These are phyloP conservation scores for Rutpela maculata DNA, from an alignment of 2,888 invertebrate species.

Conservation along the genomic window DNA sequence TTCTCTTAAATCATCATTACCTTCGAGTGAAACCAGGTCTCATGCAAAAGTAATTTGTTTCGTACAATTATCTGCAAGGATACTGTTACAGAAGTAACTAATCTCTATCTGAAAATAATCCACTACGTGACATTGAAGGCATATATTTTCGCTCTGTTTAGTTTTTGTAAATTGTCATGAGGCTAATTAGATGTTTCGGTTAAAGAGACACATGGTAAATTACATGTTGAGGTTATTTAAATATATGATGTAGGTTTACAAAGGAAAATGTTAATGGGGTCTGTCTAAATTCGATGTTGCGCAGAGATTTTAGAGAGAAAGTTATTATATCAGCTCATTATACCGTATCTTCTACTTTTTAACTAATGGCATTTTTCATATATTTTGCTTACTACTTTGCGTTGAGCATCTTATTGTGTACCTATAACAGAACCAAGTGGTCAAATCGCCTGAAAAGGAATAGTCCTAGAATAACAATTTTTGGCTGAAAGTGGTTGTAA, in stretches of 20 bases:
- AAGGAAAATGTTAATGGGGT: not conserved
- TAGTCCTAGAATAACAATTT: too few relatives aligned
- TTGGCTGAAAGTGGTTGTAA: too few relatives aligned
- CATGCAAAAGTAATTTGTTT: slow-evolving; percentile 18
- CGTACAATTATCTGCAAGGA: slow-evolving; percentile 1
- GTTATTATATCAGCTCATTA: not conserved
- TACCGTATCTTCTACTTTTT: too few relatives aligned
- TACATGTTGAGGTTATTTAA: not conserved
- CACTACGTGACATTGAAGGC: slow-evolving; percentile 26
- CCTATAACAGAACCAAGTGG: too few relatives aligned
- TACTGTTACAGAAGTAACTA: slow-evolving; percentile 27
- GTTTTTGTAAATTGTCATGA: slow-evolving; percentile 16
- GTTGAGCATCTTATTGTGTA: too few relatives aligned
- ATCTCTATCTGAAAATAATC: slow-evolving; percentile 25
- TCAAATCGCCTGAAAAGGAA: too few relatives aligned
- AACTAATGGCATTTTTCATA: too few relatives aligned
- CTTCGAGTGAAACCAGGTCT: slow-evolving; percentile 7
- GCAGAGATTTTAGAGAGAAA: not conserved
- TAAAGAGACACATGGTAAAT: slow-evolving; percentile 11
- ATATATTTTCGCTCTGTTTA: slow-evolving; percentile 32
- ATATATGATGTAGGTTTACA: slow-evolving; percentile 1
- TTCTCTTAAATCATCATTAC: not conserved
- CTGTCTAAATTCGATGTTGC: too few relatives aligned
- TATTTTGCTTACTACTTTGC: too few relatives aligned
- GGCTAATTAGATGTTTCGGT: slow-evolving; percentile 26